Evolutionary conservation across 2,797 vertebrate genomes (phyloP).

Genomic region (Sebastes flavidus): DNA sequence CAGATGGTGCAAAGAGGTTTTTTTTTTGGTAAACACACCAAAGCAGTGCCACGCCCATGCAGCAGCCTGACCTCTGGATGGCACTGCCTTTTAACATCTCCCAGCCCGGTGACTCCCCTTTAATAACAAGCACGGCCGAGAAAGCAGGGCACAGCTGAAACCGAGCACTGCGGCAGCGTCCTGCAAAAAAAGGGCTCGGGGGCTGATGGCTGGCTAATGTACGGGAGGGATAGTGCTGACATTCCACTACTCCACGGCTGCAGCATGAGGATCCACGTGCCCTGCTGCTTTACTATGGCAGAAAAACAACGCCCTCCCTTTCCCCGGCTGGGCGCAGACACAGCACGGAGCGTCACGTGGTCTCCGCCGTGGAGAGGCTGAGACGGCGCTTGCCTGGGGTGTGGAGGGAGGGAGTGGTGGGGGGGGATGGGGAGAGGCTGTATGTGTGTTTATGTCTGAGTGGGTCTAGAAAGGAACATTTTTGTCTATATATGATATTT

Average conservation of each 20-base stretch:
- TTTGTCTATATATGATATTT: background rate
- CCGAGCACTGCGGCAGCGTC: conserved; percentile 62
- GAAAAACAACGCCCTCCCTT: conserved; percentile 68
- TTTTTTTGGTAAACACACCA: conserved; percentile 16
- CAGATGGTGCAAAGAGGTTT: conserved; percentile 15
- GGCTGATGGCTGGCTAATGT: conserved; percentile 45
- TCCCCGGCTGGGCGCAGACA: conserved; percentile 15
- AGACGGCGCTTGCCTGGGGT: conserved; percentile 59
- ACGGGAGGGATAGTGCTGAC: conserved; percentile 67
- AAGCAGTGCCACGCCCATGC: conserved; percentile 74
- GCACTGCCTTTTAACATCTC: conserved; percentile 52
- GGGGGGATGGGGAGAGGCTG: conserved; percentile 28
- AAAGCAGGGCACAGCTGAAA: conserved; percentile 48
- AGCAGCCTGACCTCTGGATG: conserved; percentile 72
- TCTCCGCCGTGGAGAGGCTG: conserved; percentile 61
- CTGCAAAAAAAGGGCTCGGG: conserved; percentile 39
- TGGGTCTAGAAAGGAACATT: conserved; percentile 1
- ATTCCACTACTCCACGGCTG: conserved; percentile 75
- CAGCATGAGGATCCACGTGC: conserved; percentile 84
- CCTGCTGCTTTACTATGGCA: conserved; percentile 75
- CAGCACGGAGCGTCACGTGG: conserved; percentile 65
- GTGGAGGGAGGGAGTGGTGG: conserved; percentile 2
- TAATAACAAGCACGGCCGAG: conserved; percentile 12
- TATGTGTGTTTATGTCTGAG: conserved; percentile 37
- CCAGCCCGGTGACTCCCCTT: conserved; percentile 15